Percentiles rank a stretch among this genome's conserved stretches.
phyloP scores from a whole-genome alignment of 2,888 invertebrate species.

The Cheilosia grossa region DNA sequence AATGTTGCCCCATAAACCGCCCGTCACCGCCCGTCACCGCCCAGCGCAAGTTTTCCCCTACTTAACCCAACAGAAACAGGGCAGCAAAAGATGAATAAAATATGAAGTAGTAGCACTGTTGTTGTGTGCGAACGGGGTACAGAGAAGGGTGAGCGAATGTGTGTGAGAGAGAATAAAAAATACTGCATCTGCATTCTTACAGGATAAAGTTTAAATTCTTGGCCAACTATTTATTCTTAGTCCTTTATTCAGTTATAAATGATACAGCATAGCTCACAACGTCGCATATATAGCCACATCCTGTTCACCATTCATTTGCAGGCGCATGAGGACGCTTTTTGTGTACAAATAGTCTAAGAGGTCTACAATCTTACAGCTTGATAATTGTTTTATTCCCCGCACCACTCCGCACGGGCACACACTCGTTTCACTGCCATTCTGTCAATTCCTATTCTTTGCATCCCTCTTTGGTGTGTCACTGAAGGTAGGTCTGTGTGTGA shows the following conservation, averaged over 20 bases:
- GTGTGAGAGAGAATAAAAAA: neutral
- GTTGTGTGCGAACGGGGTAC: neutral
- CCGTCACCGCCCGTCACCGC: slow-evolving; percentile 9
- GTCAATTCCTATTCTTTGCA: slow-evolving; percentile 11
- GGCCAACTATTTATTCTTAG: slow-evolving; percentile 48
- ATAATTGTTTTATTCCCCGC: slow-evolving; percentile 28
- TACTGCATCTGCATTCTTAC: slow-evolving; percentile 40
- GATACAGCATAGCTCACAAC: slow-evolving; percentile 19
- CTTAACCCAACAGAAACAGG: slow-evolving; percentile 22
- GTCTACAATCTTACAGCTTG: slow-evolving; percentile 26
- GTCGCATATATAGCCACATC: slow-evolving; percentile 13
- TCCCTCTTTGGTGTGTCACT: neutral
- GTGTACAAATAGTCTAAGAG: slow-evolving; percentile 33
- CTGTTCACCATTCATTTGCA: slow-evolving; percentile 22
- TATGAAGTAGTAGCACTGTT: slow-evolving; percentile 13
- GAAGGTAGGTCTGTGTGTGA: neutral
- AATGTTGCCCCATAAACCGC: slow-evolving; percentile 19
- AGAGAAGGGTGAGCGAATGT: too few species aligned
- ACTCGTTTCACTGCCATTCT: neutral
- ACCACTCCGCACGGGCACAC: neutral
- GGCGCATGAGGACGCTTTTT: slow-evolving; percentile 8
- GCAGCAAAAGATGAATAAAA: slow-evolving; percentile 31
- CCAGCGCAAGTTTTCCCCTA: slow-evolving; percentile 16
- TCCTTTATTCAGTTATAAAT: slow-evolving; percentile 52
- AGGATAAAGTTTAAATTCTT: slow-evolving; percentile 53